Evolutionary conservation across 2,797 vertebrate species (phyloP), one percentile per base, ranked within the genome.

Genomic region (Odontamblyopus rebecca): DNA sequence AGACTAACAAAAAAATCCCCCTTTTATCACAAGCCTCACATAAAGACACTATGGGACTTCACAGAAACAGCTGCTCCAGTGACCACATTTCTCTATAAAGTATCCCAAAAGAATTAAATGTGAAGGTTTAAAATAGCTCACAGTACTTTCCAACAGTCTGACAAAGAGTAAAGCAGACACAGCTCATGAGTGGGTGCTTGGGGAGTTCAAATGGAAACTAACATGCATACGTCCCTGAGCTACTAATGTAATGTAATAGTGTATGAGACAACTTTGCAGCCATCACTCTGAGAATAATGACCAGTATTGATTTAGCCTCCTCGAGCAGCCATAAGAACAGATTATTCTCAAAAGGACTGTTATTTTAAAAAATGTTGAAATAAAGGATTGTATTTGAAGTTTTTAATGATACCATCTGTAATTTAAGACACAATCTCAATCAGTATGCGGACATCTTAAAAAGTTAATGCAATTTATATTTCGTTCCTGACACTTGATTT

Each of bases 101-200:
- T 1, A 61, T 11, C 50, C 30, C 15, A 35, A 35, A 76, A 68
- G 41, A 57, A 68, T 67, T 76, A 19, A 61, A 54, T 44, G n/a
- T 30, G 56, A 29, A 53, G 60, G 59, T 70, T 70, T 69, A n/a
- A 77, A 73, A 77, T 66, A 59, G 8, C 75, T 61, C 15, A 12
- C 61, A 79, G 41, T 23, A 38, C 60, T 67, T 68, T 70, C 16
- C 68, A 72, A 61, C 26, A 73, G 63, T 74, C 61, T 78, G 68
- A 74, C 30, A 68, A 71, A 67, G 53, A 18, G 29, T 54, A 27
- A 53, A n/a, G 12, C 35, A 70, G 72, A 75, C 30, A 70, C 68
- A n/a, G 69, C 13, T 8, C 60, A 27, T 64, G 64, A 76, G 84
- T 85, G 75, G 81, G 77, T 6, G 60, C 68, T 30, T 8, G 68